These are phyloP conservation scores for Nilaparvata lugens DNA, from an alignment of 1,140 invertebrate genomes.

Conservation along the genomic window DNA sequence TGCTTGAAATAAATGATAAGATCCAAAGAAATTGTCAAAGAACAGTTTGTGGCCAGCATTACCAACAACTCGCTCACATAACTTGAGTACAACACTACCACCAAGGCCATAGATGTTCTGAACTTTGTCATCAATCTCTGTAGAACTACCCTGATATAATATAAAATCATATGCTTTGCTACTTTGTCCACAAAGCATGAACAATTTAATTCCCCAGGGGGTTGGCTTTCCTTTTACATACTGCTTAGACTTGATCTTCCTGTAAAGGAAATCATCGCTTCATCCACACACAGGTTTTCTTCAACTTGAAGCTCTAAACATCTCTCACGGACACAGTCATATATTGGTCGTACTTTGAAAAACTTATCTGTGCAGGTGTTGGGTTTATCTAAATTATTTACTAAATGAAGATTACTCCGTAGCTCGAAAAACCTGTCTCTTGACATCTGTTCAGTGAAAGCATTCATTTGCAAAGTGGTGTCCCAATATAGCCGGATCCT, in stretches of 20 bases:
- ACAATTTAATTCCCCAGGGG: slow-evolving; percentile 21
- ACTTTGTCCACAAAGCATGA: slow-evolving; percentile 13
- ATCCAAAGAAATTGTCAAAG: slow-evolving; percentile 18
- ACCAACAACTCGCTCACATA: slow-evolving; percentile 8
- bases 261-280: no score
- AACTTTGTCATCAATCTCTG: slow-evolving; percentile 22
- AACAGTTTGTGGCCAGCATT: slow-evolving; percentile 8
- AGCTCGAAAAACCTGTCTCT: no score
- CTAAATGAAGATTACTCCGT: no score
- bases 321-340: no score
- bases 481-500: no score
- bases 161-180: slow-evolving; percentile 26
- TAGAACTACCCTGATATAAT: slow-evolving; percentile 27
- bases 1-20: slow-evolving; percentile 15
- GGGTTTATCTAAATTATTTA: no score
- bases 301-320: no score
- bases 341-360: no score
- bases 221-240: slow-evolving; percentile 27
- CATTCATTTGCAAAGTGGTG: no score
- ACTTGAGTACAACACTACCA: slow-evolving; percentile 22
- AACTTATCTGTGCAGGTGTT: no score
- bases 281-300: no score
- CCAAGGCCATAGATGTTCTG: slow-evolving; percentile 23
- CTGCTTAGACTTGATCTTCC: slow-evolving; percentile 24
- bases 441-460: no score